phyloP scores from a whole-genome alignment of 2,888 invertebrate species.

The Aelia acuminata region DNA sequence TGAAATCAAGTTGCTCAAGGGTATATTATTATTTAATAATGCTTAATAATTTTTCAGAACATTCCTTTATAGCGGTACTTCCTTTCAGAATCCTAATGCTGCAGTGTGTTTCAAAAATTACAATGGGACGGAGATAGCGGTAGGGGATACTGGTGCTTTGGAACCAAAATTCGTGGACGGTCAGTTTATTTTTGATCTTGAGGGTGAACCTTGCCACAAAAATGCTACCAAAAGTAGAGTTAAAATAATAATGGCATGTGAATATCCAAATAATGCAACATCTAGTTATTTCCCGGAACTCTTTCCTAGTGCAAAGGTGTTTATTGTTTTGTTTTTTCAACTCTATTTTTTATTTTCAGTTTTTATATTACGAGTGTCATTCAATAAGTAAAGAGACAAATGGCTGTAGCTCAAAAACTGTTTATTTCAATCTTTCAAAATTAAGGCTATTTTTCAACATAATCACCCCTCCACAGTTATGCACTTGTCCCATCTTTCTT shows the following conservation, averaged over 20 bases:
- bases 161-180: conserved; percentile 42
- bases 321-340: background rate
- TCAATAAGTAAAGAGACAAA: no score
- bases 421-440: no score
- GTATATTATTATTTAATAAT: background rate
- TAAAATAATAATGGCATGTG: conserved; percentile 51
- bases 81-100: conserved; percentile 39
- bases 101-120: conserved; percentile 51
- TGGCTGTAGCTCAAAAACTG: no score
- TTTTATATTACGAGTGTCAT: no score
- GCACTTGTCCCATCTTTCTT: no score
- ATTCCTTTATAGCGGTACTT: background rate
- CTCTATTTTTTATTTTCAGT: no score
- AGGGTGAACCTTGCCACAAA: conserved; percentile 55
- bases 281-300: background rate
- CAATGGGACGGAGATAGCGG: conserved; percentile 46
- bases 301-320: conserved; percentile 3
- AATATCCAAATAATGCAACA: background rate
- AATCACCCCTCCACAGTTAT: no score
- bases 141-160: background rate
- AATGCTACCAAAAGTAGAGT: conserved; percentile 49
- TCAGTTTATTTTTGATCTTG: conserved; percentile 26
- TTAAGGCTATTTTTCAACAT: no score
- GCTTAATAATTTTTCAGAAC: background rate
- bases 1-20: conserved; percentile 41